Evolutionary conservation across 64 coral and sea anemone species (phyloP).

Genomic region (Pachyseris speciosa): DNA sequence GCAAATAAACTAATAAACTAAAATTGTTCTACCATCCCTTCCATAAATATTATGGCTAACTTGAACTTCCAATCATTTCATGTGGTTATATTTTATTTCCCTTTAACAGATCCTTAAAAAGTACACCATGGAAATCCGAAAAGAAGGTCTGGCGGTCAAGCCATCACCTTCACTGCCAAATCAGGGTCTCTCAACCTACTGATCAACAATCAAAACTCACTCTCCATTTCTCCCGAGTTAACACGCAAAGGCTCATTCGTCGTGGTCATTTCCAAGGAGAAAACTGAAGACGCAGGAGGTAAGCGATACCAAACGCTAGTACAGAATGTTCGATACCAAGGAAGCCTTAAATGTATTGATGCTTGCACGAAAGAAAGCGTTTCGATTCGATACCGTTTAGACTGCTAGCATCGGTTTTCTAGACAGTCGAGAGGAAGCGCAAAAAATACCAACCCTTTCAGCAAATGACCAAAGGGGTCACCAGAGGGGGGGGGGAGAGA

Average conservation of each 20-base stretch:
- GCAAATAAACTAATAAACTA: too few relatives aligned
- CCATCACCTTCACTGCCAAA: constrained; percentile 58
- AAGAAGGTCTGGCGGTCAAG: constrained; percentile 6
- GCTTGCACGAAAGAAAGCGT: too few relatives aligned
- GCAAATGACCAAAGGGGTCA: too few relatives aligned
- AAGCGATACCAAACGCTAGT: neutral
- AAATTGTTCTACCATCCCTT: too few relatives aligned
- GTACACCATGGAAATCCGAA: constrained; percentile 44
- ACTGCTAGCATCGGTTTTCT: too few relatives aligned
- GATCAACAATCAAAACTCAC: constrained; percentile 67
- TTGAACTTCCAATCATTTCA: too few relatives aligned
- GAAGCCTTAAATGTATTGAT: too few relatives aligned
- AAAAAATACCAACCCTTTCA: too few relatives aligned
- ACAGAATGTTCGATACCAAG: neutral
- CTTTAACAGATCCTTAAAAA: constrained; percentile 50
- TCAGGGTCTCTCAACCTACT: constrained; percentile 30
- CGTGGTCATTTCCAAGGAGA: constrained; percentile 68
- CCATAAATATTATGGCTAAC: too few relatives aligned
- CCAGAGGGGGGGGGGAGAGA: too few relatives aligned
- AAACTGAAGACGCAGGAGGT: constrained; percentile 17
- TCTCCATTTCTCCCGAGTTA: constrained; percentile 58
- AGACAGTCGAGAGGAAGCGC: too few relatives aligned
- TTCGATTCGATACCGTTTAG: too few relatives aligned
- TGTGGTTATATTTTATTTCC: neutral
- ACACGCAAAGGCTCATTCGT: constrained; percentile 52